phyloP scores from a whole-genome alignment of 2,113 vertebrate genomes.

The Cryptotis parvus region DNA sequence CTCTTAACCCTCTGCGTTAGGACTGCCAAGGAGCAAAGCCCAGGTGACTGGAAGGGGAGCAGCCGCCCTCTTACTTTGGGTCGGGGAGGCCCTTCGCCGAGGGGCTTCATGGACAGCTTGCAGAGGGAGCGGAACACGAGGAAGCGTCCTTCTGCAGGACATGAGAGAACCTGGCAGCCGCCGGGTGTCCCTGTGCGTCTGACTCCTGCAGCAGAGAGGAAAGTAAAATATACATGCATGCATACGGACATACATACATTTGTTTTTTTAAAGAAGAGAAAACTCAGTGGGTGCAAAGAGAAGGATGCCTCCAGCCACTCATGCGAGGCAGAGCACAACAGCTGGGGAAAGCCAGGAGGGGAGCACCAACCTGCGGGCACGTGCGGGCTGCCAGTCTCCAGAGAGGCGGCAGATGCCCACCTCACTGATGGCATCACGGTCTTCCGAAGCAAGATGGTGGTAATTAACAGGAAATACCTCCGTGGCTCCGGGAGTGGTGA shows the following conservation, averaged over 20 bases:
- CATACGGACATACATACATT: too few relatives aligned
- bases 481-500: background rate
- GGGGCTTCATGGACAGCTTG: slow-evolving; percentile 98
- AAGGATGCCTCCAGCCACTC: background rate
- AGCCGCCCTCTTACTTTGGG: slow-evolving; percentile 91
- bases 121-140: slow-evolving; percentile 97
- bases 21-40: background rate
- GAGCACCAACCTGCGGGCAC: too few relatives aligned
- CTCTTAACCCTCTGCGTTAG: background rate
- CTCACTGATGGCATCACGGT: too few relatives aligned
- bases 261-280: background rate
- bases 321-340: too few relatives aligned
- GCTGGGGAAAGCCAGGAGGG: too few relatives aligned
- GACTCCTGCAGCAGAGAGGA: slow-evolving; percentile 88
- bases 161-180: slow-evolving; percentile 93
- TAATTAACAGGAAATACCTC: background rate
- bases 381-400: too few relatives aligned
- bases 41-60: background rate
- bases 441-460: too few relatives aligned
- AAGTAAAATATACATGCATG: background rate
- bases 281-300: slow-evolving; percentile 28
- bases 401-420: too few relatives aligned
- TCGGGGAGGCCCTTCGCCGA: slow-evolving; percentile 99
- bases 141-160: slow-evolving; percentile 98
- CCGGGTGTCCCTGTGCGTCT: slow-evolving; percentile 90